Evolutionary conservation across 2,113 vertebrate genomes (phyloP).

Genomic region (Dascyllus trimaculatus): DNA sequence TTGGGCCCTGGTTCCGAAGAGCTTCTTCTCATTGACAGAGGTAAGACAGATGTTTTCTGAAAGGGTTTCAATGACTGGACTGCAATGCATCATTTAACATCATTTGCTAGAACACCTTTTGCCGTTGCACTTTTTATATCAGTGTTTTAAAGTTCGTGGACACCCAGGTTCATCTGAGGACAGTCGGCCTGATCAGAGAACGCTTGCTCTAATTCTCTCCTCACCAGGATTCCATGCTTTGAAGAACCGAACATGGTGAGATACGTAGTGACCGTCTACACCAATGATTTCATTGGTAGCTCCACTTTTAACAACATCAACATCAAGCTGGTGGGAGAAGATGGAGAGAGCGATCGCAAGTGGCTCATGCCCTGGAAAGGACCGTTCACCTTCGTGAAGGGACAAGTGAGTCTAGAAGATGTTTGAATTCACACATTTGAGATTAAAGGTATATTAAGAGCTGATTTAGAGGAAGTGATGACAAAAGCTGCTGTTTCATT

Average conservation of each 20-base stretch:
- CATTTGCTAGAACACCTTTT: too few species aligned
- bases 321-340: conserved; percentile 72
- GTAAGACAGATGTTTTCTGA: conserved; percentile 10
- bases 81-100: background rate
- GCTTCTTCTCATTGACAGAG: conserved; percentile 1
- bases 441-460: too few species aligned
- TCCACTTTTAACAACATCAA: conserved; percentile 54
- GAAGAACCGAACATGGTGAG: conserved; percentile 28
- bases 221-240: background rate
- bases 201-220: background rate
- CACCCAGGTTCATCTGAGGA: background rate
- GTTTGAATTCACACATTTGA: background rate
- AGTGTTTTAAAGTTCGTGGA: background rate
- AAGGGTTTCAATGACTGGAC: background rate
- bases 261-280: conserved; percentile 60
- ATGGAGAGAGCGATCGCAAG: conserved; percentile 33
- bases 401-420: conserved; percentile 53
- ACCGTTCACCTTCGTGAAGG: background rate
- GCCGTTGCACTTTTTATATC: background rate
- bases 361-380: background rate
- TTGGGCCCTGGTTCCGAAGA: background rate
- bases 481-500: background rate
- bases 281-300: background rate
- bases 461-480: too few species aligned
- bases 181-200: background rate